Evolutionary conservation across 2,797 vertebrate genomes (phyloP).

Genomic region (Chrysocyon brachyurus): DNA sequence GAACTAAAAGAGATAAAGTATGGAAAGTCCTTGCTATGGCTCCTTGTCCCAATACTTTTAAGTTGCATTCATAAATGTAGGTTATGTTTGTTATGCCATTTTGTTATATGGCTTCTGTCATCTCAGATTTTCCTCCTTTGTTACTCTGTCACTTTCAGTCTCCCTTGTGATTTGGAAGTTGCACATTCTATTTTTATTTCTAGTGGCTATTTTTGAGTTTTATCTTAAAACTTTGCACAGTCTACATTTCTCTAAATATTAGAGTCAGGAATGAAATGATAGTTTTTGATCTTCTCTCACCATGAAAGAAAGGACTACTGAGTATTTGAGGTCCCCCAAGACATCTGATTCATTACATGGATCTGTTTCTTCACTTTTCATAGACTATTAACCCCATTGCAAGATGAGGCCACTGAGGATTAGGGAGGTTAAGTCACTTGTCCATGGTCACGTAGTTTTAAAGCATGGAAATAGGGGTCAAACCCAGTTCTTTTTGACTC

Average conservation of each 20-base stretch:
- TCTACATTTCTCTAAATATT: slow-evolving; percentile 15
- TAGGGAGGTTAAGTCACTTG: not conserved
- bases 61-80: not conserved
- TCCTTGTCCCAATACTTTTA: not conserved
- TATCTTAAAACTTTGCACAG: slow-evolving; percentile 9
- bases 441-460: not conserved
- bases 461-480: not conserved
- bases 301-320: not conserved
- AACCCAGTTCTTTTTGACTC: not conserved
- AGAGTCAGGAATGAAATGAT: not conserved
- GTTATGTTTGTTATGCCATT: slow-evolving; percentile 20
- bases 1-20: not conserved
- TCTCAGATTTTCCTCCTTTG: not conserved
- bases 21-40: not conserved
- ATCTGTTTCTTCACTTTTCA: not conserved
- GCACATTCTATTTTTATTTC: slow-evolving; percentile 44
- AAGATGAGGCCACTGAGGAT: not conserved
- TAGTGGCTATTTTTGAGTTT: slow-evolving; percentile 41
- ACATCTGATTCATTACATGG: not conserved
- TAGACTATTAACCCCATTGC: not conserved
- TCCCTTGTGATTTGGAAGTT: not conserved
- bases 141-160: slow-evolving; percentile 35
- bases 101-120: slow-evolving; percentile 2
- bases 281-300: not conserved
- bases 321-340: not conserved